Evolutionary conservation across 2,113 vertebrate species (phyloP).

Genomic region (Noctilio leporinus): DNA sequence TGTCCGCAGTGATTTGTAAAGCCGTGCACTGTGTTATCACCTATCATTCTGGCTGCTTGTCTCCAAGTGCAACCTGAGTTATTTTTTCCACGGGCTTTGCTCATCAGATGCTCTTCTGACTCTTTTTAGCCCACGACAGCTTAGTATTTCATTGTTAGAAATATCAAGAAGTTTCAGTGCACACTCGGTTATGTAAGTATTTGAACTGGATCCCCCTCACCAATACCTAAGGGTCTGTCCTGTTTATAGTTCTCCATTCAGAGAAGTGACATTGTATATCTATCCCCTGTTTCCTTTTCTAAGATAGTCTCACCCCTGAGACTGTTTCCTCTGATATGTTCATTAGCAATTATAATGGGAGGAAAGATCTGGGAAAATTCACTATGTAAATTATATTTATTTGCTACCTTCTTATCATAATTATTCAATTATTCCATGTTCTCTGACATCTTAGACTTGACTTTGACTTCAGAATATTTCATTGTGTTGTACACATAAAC

Average conservation of each 20-base stretch:
- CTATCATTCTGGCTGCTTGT: background rate
- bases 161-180: background rate
- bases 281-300: background rate
- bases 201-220: background rate
- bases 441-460: background rate
- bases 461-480: background rate
- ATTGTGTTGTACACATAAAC: background rate
- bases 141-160: background rate
- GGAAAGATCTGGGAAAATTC: slow-evolving; percentile 2
- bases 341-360: background rate
- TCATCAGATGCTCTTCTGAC: background rate
- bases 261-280: background rate
- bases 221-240: background rate
- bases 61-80: background rate
- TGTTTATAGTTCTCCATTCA: background rate
- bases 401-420: background rate
- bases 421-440: background rate
- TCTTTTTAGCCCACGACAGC: background rate
- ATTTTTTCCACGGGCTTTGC: background rate
- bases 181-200: background rate
- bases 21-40: background rate
- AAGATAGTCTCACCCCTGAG: background rate
- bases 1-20: background rate
- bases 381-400: background rate
- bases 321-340: background rate